Conservation (phyloP, 2,113 vertebrate genomes). For the Pithys albifrons region DNA sequence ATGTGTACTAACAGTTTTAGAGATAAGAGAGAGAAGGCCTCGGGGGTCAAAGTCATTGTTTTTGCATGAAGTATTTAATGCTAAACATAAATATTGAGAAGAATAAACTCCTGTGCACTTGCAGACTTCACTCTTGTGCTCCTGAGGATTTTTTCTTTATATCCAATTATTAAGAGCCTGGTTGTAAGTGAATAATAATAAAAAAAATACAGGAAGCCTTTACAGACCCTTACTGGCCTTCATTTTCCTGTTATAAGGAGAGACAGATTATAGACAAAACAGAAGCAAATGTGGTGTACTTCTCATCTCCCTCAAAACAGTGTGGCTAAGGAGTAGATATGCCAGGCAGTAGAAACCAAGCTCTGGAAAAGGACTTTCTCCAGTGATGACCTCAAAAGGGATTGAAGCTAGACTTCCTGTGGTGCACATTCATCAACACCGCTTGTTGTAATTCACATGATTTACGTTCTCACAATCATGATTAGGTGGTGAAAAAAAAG, state of each 20-base stretch:
- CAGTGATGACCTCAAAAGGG: background rate
- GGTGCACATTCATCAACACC: constrained; percentile 6
- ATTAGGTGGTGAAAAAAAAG: constrained; percentile 37
- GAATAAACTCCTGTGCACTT: background rate
- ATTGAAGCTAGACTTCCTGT: constrained; percentile 12
- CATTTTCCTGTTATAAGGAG: background rate
- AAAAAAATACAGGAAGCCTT: background rate
- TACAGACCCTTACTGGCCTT: background rate
- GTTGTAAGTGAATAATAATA: background rate
- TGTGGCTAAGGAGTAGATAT: background rate
- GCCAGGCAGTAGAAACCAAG: background rate
- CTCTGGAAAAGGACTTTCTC: background rate
- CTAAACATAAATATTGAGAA: constrained; percentile 56
- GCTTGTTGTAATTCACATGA: background rate
- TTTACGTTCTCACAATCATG: constrained; percentile 45
- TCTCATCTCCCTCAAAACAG: background rate
- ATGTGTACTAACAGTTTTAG: constrained; percentile 20
- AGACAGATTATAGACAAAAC: background rate
- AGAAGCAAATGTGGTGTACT: background rate
- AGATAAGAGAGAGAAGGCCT: constrained; percentile 40
- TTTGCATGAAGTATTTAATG: constrained; percentile 59
- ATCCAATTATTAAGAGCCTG: background rate
- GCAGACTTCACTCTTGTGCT: constrained; percentile 10
- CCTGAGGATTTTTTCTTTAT: background rate
- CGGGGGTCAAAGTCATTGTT: constrained; percentile 33